phyloP scores from a whole-genome alignment of 2,113 vertebrate genomes.

The Campylomormyrus tamandua region DNA sequence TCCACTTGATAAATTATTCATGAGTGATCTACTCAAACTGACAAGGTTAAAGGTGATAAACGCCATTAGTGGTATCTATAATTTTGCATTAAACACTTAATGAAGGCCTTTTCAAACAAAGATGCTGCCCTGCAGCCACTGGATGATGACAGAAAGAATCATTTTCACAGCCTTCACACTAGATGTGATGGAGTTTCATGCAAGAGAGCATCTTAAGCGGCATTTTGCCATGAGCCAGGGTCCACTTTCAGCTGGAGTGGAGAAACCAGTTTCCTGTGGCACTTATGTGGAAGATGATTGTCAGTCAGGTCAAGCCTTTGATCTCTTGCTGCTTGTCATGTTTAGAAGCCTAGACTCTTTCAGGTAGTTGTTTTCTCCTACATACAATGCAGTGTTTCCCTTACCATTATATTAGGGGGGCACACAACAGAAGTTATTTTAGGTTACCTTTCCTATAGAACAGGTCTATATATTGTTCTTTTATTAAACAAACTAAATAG shows the following conservation, averaged over 20 bases:
- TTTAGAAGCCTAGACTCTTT: not conserved
- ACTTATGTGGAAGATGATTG: constrained; percentile 17
- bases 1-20: constrained; percentile 43
- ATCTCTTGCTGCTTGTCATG: constrained; percentile 17
- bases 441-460: too few species aligned
- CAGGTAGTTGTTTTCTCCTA: not conserved
- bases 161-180: constrained; percentile 50
- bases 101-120: constrained; percentile 47
- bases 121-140: constrained; percentile 37
- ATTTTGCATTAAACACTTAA: constrained; percentile 56
- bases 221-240: not conserved
- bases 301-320: constrained; percentile 18
- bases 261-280: not conserved
- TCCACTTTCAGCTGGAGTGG: not conserved
- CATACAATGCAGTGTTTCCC: constrained; percentile 21
- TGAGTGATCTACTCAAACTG: constrained; percentile 47
- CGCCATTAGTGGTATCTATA: constrained; percentile 44
- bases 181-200: constrained; percentile 26
- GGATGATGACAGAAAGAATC: constrained; percentile 38
- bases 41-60: constrained; percentile 44
- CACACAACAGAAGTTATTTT: too few species aligned
- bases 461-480: too few species aligned
- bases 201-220: constrained; percentile 19
- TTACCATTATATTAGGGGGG: too few species aligned
- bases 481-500: too few species aligned